Conservation (phyloP, 2,797 vertebrate genomes). For the Lacerta agilis region DNA sequence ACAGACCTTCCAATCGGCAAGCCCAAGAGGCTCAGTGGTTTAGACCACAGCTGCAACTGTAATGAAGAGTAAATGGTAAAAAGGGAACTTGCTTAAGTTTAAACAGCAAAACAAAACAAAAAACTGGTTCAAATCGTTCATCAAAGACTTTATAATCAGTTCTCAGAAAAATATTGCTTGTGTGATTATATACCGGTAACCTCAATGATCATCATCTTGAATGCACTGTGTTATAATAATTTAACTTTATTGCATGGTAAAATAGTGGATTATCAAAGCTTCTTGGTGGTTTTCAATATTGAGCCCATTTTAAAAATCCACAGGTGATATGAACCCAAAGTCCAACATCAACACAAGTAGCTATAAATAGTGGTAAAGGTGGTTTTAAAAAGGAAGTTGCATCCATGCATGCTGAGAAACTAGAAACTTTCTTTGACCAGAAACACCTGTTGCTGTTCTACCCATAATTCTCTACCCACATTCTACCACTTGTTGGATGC, state of each 20-base stretch:
- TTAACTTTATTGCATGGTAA: not conserved
- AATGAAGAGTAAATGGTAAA: not conserved
- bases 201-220: not conserved
- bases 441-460: not conserved
- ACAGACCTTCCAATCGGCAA: too few relatives aligned
- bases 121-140: not conserved
- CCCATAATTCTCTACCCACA: not conserved
- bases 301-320: not conserved
- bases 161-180: not conserved
- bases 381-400: slow-evolving; percentile 16
- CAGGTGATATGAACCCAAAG: not conserved
- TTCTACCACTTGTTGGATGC: not conserved
- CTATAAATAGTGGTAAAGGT: slow-evolving; percentile 16
- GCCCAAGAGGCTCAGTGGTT: too few relatives aligned
- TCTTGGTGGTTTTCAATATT: not conserved
- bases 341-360: not conserved
- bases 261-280: not conserved
- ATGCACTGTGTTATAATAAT: not conserved
- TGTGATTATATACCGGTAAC: not conserved
- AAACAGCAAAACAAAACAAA: not conserved
- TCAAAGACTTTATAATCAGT: too few relatives aligned
- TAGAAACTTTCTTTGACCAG: slow-evolving; percentile 5
- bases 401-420: slow-evolving; percentile 6
- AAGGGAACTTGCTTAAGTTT: not conserved
- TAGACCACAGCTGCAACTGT: too few relatives aligned